Conservation (phyloP, 53 echinoderm and acorn worm genomes). For the Holothuria scabra region DNA sequence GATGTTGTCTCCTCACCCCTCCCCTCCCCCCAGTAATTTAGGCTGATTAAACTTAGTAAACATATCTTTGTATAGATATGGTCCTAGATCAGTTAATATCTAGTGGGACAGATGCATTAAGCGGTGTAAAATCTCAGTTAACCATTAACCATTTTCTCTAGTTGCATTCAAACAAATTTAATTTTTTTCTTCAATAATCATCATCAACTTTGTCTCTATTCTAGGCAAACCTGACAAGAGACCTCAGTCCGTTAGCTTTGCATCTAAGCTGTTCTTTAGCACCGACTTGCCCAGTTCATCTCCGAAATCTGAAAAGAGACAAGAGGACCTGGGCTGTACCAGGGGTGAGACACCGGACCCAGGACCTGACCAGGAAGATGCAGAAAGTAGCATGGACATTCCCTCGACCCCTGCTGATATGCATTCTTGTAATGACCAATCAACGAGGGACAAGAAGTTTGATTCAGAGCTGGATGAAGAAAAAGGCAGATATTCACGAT, state of each 20-base stretch:
- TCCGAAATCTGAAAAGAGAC: background rate
- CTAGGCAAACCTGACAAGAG: constrained; percentile 27
- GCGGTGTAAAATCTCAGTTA: too few species aligned
- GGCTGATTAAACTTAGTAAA: too few species aligned
- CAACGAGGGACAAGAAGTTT: background rate
- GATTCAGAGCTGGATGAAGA: background rate
- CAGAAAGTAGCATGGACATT: background rate
- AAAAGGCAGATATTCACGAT: background rate
- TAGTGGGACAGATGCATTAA: too few species aligned
- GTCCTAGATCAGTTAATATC: too few species aligned
- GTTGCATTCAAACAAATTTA: background rate
- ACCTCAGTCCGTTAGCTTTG: constrained; percentile 12
- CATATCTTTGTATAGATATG: too few species aligned
- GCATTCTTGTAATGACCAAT: background rate
- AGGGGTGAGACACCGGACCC: background rate
- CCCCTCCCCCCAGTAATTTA: too few species aligned
- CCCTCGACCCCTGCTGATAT: background rate
- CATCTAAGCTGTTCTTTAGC: constrained; percentile 17
- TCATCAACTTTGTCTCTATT: background rate
- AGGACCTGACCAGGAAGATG: background rate
- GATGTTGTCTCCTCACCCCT: too few species aligned
- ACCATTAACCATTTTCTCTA: too few species aligned
- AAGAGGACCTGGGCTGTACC: too few species aligned
- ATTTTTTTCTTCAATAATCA: background rate
- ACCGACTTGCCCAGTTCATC: background rate